Evolutionary conservation across 2,797 vertebrate species (phyloP), one percentile per base, ranked within the genome.

Genomic region (Aldrovandia affinis): DNA sequence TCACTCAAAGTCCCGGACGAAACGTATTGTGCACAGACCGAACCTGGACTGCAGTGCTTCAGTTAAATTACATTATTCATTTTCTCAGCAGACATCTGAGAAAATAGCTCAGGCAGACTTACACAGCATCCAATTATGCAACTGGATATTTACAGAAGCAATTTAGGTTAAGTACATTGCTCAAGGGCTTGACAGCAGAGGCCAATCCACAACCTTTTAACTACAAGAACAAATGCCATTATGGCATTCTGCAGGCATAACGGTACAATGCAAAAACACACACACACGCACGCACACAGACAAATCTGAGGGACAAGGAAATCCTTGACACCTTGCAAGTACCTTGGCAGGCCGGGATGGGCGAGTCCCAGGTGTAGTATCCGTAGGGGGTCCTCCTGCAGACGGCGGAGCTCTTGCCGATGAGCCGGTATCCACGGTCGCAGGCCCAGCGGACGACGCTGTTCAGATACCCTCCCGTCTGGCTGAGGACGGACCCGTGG

Each of bases 341-440:
- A 99, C 98, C 98, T 96, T 99, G 98, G 90, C 98, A 99, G 2
- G 98, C 98, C 47, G 98, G 98, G 0, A 99, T 97, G 0, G 97
- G 96, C 0, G 96, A 96, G 87, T 99, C 97, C 98, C 98, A 99
- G 0, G 95, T 89, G 70, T 97, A 96, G 90, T 96, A 97, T 1
- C 97, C 96, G 5, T 96, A 93, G 0, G 94, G 75, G 12, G 97
- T 94, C 87, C 96, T 98, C 61, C 95, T 96, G 88, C 98, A 99
- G 2, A 97, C 96, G 1, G 97, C 98, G 0, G 97, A 98, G 83
- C 96, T 96, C 81, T 99, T 98, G 54, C 98, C 98, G 1, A 99
- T 90, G 2, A 99, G 98, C 10, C 96, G 96, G 91, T 98, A 99
- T 52, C 98, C 98, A 3, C 97, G 95, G 84, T 99, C 98, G 9